These are phyloP conservation scores for Cephus rjabovi DNA, from an alignment of 2,888 invertebrate species.

Conservation along the genomic window DNA sequence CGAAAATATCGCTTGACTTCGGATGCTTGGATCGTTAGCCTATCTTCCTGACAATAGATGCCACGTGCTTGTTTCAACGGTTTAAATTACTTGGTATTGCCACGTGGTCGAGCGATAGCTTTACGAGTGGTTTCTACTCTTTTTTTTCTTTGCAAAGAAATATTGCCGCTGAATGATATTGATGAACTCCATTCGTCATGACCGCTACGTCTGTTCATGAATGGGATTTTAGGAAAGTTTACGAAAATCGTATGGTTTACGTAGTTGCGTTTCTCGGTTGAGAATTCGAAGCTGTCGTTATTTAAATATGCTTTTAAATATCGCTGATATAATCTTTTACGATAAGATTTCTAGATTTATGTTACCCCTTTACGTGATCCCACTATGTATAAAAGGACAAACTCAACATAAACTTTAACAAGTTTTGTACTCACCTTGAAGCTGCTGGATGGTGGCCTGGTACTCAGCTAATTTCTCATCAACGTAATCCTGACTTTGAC, in stretches of 20 bases:
- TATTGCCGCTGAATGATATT: background rate
- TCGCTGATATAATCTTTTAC: too few relatives aligned
- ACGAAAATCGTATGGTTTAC: background rate
- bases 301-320: background rate
- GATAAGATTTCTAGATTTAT: background rate
- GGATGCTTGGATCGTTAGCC: background rate
- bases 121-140: background rate
- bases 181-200: background rate
- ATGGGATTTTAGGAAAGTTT: background rate
- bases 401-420: background rate
- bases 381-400: background rate
- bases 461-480: slow-evolving; percentile 95
- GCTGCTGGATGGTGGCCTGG: slow-evolving; percentile 89
- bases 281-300: background rate
- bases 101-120: background rate
- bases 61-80: background rate
- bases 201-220: background rate
- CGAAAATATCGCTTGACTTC: slow-evolving; percentile 4
- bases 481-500: slow-evolving; percentile 93
- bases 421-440: slow-evolving; percentile 71
- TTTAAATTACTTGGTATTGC: background rate
- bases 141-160: background rate
- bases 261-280: background rate
- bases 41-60: background rate
- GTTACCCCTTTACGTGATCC: background rate